Evolutionary conservation across 2,888 invertebrate genomes (phyloP).

Genomic region (Julus scanicus): DNA sequence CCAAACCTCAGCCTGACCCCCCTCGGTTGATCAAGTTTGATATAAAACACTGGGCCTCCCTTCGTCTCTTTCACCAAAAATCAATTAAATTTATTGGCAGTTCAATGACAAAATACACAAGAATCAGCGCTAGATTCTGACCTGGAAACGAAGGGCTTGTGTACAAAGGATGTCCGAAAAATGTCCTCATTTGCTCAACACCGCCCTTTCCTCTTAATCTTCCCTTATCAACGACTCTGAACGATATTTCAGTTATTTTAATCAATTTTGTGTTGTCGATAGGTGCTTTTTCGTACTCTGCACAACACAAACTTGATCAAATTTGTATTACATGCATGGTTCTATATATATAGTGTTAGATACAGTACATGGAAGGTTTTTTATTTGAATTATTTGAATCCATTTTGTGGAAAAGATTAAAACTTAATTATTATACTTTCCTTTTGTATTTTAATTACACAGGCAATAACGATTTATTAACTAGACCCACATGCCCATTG

Average conservation of each 20-base stretch:
- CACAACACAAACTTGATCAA: too few species aligned
- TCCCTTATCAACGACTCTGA: not conserved
- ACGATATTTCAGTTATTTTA: not conserved
- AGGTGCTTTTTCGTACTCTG: too few species aligned
- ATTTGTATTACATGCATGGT: too few species aligned
- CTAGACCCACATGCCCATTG: too few species aligned
- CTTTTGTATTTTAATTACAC: too few species aligned
- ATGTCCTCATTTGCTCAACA: not conserved
- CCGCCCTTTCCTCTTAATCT: not conserved
- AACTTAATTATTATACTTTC: too few species aligned
- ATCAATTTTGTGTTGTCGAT: too few species aligned
- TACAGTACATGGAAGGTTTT: too few species aligned
- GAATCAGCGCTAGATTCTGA: not conserved
- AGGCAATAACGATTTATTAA: too few species aligned
- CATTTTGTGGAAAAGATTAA: too few species aligned
- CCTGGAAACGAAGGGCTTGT: not conserved
- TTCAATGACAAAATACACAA: slow-evolving; percentile 31
- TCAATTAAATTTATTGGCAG: slow-evolving; percentile 37
- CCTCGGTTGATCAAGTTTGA: not conserved
- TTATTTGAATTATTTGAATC: too few species aligned
- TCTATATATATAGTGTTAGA: too few species aligned
- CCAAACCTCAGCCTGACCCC: not conserved
- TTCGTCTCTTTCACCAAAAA: not conserved
- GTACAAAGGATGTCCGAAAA: not conserved
- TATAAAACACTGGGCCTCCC: not conserved